Evolutionary conservation across 2,888 invertebrate genomes (phyloP).

Genomic region (Eumacrocentrus americanus): DNA sequence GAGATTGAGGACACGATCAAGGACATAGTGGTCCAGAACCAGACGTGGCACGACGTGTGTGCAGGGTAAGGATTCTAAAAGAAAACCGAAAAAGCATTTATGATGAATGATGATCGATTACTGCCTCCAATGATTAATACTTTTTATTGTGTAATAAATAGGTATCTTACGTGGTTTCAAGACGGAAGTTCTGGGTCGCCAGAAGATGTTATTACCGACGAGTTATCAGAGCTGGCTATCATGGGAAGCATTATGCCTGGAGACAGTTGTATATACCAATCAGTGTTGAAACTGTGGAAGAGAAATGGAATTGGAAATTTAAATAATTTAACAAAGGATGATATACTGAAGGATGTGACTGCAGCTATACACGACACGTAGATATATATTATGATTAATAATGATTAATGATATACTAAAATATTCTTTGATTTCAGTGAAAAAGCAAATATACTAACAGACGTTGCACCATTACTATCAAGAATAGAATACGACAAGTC

Average conservation of each 20-base stretch:
- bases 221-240: slow-evolving; percentile 29
- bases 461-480: slow-evolving; percentile 51
- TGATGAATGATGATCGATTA: background rate
- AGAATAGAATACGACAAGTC: slow-evolving; percentile 45
- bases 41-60: slow-evolving; percentile 57
- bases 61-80: slow-evolving; percentile 53
- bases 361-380: slow-evolving; percentile 46
- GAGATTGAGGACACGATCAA: slow-evolving; percentile 50
- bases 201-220: slow-evolving; percentile 36
- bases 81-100: background rate
- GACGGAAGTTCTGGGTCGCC: slow-evolving; percentile 32
- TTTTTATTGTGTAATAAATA: slow-evolving; percentile 34
- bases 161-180: slow-evolving; percentile 56
- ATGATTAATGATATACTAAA: background rate
- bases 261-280: slow-evolving; percentile 56
- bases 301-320: slow-evolving; percentile 34
- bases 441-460: slow-evolving; percentile 43
- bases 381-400: background rate
- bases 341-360: slow-evolving; percentile 47
- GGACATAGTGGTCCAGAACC: slow-evolving; percentile 47
- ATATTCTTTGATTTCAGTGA: slow-evolving; percentile 18
- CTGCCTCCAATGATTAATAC: background rate
- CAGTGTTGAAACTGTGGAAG: slow-evolving; percentile 54
- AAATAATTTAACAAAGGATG: slow-evolving; percentile 41
- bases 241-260: slow-evolving; percentile 43